Conservation (phyloP, 1,140 invertebrate species). For the Nomia melanderi region DNA sequence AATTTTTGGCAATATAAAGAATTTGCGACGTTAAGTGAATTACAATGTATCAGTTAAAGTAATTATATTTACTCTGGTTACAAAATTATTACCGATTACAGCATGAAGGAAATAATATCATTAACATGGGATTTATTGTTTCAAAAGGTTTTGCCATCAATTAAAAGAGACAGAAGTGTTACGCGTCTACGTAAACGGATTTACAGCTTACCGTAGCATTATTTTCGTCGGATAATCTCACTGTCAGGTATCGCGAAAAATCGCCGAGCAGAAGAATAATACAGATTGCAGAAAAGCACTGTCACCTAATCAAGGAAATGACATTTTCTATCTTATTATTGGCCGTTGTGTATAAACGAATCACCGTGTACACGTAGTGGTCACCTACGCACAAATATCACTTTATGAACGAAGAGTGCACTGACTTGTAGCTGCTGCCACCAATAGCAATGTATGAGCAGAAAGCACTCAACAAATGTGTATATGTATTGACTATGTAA, state of each 20-base stretch:
- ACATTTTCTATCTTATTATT: conserved; percentile 42
- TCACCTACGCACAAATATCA: conserved; percentile 20
- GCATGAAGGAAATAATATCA: neutral
- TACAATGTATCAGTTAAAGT: neutral
- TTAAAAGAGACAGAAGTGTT: conserved; percentile 16
- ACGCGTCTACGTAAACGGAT: conserved; percentile 22
- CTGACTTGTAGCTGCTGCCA: conserved; percentile 46
- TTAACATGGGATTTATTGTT: neutral
- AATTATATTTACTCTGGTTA: no score
- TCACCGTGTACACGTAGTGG: neutral
- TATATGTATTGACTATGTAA: neutral
- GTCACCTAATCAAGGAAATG: conserved; percentile 40
- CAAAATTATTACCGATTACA: neutral
- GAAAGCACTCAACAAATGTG: neutral
- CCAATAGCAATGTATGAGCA: conserved; percentile 30
- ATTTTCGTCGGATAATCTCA: conserved; percentile 14
- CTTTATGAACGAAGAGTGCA: conserved; percentile 40
- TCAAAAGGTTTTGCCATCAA: conserved; percentile 31
- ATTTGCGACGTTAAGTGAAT: neutral
- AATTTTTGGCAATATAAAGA: neutral
- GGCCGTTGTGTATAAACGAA: neutral
- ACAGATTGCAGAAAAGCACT: conserved; percentile 24
- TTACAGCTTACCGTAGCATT: conserved; percentile 56
- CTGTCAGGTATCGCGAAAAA: conserved; percentile 18
- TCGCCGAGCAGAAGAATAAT: neutral